Conservation (phyloP, 1,140 invertebrate genomes). For the Propsilocerus akamusi region DNA sequence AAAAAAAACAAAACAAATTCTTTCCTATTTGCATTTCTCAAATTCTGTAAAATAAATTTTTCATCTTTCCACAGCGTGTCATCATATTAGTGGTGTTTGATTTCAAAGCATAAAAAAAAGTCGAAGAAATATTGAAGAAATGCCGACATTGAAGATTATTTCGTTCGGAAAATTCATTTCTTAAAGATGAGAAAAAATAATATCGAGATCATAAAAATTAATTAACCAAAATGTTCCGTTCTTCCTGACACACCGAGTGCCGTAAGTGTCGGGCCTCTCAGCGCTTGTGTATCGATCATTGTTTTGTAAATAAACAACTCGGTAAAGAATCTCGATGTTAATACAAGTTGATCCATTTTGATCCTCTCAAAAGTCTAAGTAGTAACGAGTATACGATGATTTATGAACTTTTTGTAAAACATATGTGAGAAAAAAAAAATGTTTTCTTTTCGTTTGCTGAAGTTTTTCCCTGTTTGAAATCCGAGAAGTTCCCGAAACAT, state of each 20-base stretch:
- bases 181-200: no score
- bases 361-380: not conserved
- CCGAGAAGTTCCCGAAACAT: not conserved
- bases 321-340: not conserved
- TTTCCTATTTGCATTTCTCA: not conserved
- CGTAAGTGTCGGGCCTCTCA: not conserved
- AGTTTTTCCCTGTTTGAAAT: not conserved
- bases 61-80: not conserved
- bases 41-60: not conserved
- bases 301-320: slow-evolving; percentile 2
- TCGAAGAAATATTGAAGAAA: not conserved
- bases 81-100: not conserved
- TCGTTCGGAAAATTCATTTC: slow-evolving; percentile 2
- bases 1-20: not conserved
- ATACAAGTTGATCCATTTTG: not conserved
- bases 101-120: not conserved
- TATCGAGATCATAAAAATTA: slow-evolving; percentile 4
- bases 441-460: not conserved
- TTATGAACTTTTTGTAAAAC: not conserved
- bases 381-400: not conserved
- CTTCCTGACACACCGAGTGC: not conserved
- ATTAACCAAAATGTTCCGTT: not conserved
- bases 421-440: no score
- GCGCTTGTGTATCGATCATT: not conserved
- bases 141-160: no score